Evolutionary conservation across 2,888 invertebrate genomes (phyloP), one percentile per base, ranked within the genome.

Genomic region (Diplazon laetatorius): DNA sequence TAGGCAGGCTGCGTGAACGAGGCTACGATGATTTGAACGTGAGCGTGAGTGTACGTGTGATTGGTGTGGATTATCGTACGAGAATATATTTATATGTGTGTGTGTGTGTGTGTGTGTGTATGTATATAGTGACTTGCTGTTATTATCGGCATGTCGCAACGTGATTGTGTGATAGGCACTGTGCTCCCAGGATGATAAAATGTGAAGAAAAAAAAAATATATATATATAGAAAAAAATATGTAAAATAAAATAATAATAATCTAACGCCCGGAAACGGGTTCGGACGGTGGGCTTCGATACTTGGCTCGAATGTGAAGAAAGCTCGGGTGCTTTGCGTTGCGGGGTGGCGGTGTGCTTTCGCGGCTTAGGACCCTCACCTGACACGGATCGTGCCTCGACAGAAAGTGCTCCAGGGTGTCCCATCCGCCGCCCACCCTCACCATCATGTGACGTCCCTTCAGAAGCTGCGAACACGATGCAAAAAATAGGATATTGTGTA

Each of bases 371-470:
- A 89, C 87, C 88, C 92, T 91, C 85, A 95, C 95, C 94, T 96
- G 95, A 91, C 96, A 96, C 50, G 97, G 97, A 91, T 96, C 96
- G 92, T 97, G 97, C 80, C 97, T 95, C 85, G 95, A 94, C 89
- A 98, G 93, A 93, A 97, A 97, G 92, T 97, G 97, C 91, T 97
- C 97, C 90, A 98, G 92, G 16, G 97, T 97, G 92, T 97, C 97
- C 97, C 97, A 97, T 81, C 97, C 97, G 82, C 97, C 98, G 77
- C 97, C 98, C 63, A 97, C 97, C 86, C 98, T 94, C 73, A 98
- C 97, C 97, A 98, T 97, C 94, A 97, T 97, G 93, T 97, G 97
- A n/a, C 95, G 94, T 63, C 96, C 97, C 91, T 97, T 97, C 89
- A 97, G 93, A 88, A 97, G 91, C 97, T 97, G 93, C 3, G 91